Base-by-base conservation (phyloP, 2,888 invertebrate genomes). In the Orgyia antiqua region DNA sequence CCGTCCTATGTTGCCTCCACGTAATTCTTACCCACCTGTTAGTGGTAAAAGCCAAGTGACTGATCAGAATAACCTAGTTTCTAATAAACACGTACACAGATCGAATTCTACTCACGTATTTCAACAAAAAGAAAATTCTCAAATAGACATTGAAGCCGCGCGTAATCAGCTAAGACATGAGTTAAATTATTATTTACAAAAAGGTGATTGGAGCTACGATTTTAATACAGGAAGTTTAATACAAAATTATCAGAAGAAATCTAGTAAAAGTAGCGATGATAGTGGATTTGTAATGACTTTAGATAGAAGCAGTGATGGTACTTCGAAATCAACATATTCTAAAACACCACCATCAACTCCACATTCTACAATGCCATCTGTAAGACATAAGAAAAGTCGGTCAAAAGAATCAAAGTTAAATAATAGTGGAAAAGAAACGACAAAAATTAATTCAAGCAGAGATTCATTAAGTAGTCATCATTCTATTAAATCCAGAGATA, bases 81-180 rank as follows among this genome's bases (percentile, higher is more conserved):
- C 79, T 72, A 80, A 72, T 78, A 74, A 87, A 72, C 73, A 89
- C 68, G 70, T 90, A 69, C 89, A 89, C 54, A 80, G 90, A 50
- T 90, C 90, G 44, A 90, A 86, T 58, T 90, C 90, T 39, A 89
- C 90, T 7, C 89, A 89, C 56, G 84, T 87, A 18, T 79, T 89
- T 51, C 82, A 84, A 49, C 83, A 87, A 71, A 78, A 70, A 55
- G 84, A 82, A 43, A 74, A 63, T 46, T 68, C 68, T 47, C 69
- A 77, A 42, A 75, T 74, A 31, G 84, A 86, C 39, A 70, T 83
- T 30, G 86, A 84, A 66, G 80, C 83, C 20, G 70, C 86, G 30
- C 70, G 84, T 4, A 86, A 78, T 59, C 86, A 84, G 58, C 59
- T 86, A 2, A 66, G 86, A 29, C 86, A 86, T 44, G 86, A 86